Base-by-base conservation (phyloP, 2,113 vertebrate species). In the Tetraodon nigroviridis region DNA sequence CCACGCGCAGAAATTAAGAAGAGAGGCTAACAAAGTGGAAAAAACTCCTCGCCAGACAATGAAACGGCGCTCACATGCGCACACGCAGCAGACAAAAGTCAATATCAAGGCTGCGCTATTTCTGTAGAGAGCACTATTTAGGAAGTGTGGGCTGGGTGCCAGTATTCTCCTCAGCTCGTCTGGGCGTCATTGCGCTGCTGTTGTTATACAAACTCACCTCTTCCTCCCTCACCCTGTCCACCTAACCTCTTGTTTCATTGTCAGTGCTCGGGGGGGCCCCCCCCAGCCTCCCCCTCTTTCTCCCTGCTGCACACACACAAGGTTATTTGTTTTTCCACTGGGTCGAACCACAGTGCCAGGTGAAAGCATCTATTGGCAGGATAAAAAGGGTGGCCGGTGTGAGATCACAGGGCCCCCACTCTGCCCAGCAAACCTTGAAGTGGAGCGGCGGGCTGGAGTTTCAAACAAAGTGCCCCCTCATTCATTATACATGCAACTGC, bases 401-500 rank as follows among this genome's bases (percentile, higher is more conserved):
- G 76, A 77, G 84, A 87, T 78, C 84, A 79, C 80, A 76, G 78
- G 86, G 83, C 82, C 80, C 80, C 76, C 76, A 82, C 66, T 85
- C 78, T 90, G 85, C 73, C 84, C 84, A 86, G 77, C 82, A 84
- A 91, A 89, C 84, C 85, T 88, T 90, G 79, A 90, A 92, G 75
- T 79, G 76, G 79, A 79, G 69, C 64, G 55, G 24, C 6, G 57
- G 84, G 85, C 75, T 85, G 77, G 83, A 88, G 86, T 90, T 88
- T 84, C 81, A 87, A 89, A 91, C 88, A 88, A 90, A 91, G 89
- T 85, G 87, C 89, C 86, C 86, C 82, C 82, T 89, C 88, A 91
- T 91, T 90, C 87, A 92, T 92, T 92, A 92, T 92, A 90, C 89
- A 92, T 92, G 88, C 84, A 85, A 83, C 82, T 88, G 83, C 85